Conservation (phyloP, 2,888 invertebrate genomes). For the Luffia ferchaultella region DNA sequence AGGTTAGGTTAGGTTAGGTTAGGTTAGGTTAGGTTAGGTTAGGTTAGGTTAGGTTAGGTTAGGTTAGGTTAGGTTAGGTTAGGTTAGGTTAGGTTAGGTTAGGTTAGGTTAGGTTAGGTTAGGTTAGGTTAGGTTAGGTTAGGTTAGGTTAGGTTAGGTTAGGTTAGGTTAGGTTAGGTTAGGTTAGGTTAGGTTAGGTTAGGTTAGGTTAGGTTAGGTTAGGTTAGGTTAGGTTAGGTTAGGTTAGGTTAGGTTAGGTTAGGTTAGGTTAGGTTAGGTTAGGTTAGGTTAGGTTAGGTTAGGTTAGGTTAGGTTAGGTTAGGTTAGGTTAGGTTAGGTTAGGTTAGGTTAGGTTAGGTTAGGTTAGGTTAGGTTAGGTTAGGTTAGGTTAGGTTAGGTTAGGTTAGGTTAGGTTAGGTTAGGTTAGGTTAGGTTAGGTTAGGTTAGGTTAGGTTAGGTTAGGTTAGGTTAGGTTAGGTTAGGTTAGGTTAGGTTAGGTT, state of each 20-base stretch:
- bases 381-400: conserved; percentile 13
- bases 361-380: conserved; percentile 14
- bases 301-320: conserved; percentile 12
- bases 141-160: conserved; percentile 15
- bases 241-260: neutral
- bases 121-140: conserved; percentile 14
- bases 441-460: conserved; percentile 6
- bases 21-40: conserved; percentile 16
- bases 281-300: neutral
- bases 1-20: conserved; percentile 16
- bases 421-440: conserved; percentile 4
- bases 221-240: conserved; percentile 12
- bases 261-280: conserved; percentile 9
- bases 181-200: conserved; percentile 14
- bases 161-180: conserved; percentile 15
- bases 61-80: conserved; percentile 18
- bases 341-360: conserved; percentile 14
- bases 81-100: conserved; percentile 17
- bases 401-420: conserved; percentile 7
- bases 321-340: conserved; percentile 16
- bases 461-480: conserved; percentile 2
- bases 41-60: conserved; percentile 18
- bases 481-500: conserved; percentile 4
- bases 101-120: conserved; percentile 15
- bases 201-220: conserved; percentile 13